These are phyloP conservation scores for Agonopterix alstromeriana DNA, from an alignment of 2,888 invertebrate species.

Conservation along the genomic window DNA sequence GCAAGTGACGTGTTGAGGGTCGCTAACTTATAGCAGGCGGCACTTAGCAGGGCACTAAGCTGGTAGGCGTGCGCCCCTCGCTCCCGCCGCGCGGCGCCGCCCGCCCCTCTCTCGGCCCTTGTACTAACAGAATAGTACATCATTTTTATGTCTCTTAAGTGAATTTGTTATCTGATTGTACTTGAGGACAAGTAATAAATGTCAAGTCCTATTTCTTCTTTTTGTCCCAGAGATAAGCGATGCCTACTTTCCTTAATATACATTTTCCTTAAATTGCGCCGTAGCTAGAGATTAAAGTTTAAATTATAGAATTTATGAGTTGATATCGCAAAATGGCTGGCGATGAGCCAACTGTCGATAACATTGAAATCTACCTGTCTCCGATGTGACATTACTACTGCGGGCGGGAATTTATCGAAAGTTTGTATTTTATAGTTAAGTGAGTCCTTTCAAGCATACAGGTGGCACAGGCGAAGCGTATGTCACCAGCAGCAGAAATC, in stretches of 20 bases:
- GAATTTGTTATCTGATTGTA: conserved; percentile 48
- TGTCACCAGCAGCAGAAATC: conserved; percentile 55
- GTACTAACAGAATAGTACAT: conserved; percentile 25
- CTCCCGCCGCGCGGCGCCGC: conserved; percentile 2
- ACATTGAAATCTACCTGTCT: conserved; percentile 20
- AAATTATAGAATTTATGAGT: conserved; percentile 22
- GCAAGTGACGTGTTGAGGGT: conserved; percentile 46
- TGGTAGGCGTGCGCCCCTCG: conserved; percentile 21
- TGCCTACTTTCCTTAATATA: neutral
- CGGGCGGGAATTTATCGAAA: neutral
- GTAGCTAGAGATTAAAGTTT: conserved; percentile 2
- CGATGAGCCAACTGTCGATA: conserved; percentile 22
- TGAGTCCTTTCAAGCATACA: conserved; percentile 1
- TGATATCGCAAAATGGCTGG: conserved; percentile 20
- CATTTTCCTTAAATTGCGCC: neutral
- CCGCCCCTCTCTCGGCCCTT: conserved; percentile 5
- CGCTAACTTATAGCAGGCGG: conserved; percentile 41
- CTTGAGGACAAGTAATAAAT: conserved; percentile 36
- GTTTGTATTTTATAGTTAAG: neutral
- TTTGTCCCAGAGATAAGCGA: conserved; percentile 17
- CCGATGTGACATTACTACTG: neutral
- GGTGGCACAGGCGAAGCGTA: conserved; percentile 18
- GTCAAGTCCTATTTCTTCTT: conserved; percentile 23
- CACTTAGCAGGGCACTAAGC: conserved; percentile 31
- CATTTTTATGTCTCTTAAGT: conserved; percentile 42